Evolutionary conservation across 2,888 invertebrate genomes (phyloP).

Genomic region (Cordylochernes scorpioides): DNA sequence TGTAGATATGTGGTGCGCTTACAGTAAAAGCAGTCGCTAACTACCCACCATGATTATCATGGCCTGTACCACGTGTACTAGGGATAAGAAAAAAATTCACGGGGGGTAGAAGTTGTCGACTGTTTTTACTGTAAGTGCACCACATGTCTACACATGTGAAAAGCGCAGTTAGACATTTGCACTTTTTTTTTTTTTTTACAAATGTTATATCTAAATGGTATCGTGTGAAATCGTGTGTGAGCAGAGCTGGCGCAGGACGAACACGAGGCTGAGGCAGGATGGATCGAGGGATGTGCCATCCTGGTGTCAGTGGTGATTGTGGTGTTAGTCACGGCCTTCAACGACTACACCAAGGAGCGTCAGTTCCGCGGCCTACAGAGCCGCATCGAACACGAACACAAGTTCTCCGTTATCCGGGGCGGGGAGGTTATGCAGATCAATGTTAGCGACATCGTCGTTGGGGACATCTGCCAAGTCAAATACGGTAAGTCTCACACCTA

Average conservation of each 20-base stretch:
- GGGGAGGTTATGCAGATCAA: constrained; percentile 74
- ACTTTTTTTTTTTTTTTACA: too few relatives aligned
- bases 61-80: too few relatives aligned
- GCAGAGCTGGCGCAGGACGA: constrained; percentile 38
- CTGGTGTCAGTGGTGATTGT: constrained; percentile 95
- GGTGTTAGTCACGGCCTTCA: constrained; percentile 95
- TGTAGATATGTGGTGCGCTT: too few relatives aligned
- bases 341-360: constrained; percentile 97
- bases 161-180: too few relatives aligned
- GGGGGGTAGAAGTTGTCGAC: too few relatives aligned
- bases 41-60: too few relatives aligned
- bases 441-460: constrained; percentile 88
- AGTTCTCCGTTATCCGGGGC: constrained; percentile 80
- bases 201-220: too few relatives aligned
- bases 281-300: constrained; percentile 98
- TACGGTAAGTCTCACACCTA: constrained; percentile 19
- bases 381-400: constrained; percentile 96
- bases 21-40: too few relatives aligned
- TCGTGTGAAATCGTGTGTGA: background rate
- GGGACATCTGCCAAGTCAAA: constrained; percentile 75
- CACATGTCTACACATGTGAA: too few relatives aligned
- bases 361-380: constrained; percentile 93
- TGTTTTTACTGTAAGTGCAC: too few relatives aligned
- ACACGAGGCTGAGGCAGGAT: constrained; percentile 71
- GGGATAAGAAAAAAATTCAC: too few relatives aligned